Percentiles rank a stretch among this genome's conserved stretches.
Evolutionary conservation across 2,888 invertebrate genomes (phyloP).

Genomic region (Stegana nigrithorax): DNA sequence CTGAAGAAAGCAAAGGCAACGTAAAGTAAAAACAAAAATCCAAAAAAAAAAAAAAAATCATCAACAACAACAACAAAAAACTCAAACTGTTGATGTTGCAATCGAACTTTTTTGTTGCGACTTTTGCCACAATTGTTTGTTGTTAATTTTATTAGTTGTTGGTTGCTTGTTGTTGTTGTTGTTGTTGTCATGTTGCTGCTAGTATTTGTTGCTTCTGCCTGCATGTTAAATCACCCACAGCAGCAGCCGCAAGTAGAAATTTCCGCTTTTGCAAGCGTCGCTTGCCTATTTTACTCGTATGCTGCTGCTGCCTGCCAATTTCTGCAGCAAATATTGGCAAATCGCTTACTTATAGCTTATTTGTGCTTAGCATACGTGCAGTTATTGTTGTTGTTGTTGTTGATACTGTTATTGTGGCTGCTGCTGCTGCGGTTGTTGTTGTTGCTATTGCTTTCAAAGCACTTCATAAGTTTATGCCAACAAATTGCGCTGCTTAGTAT

Average conservation of each 20-base stretch:
- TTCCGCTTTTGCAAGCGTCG: conserved; percentile 2
- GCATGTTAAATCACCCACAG: conserved; percentile 17
- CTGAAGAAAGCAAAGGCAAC: conserved; percentile 13
- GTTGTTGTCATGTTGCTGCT: too few species aligned
- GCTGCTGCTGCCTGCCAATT: neutral
- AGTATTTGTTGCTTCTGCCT: conserved; percentile 4
- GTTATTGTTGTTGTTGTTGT: neutral
- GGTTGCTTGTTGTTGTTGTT: neutral
- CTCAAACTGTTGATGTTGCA: neutral
- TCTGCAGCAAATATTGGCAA: conserved; percentile 7
- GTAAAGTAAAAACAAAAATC: neutral
- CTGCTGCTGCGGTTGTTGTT: too few species aligned
- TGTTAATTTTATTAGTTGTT: neutral
- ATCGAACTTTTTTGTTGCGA: neutral
- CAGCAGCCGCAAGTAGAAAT: conserved; percentile 9
- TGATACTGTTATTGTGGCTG: too few species aligned
- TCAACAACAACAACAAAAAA: neutral
- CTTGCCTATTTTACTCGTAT: neutral
- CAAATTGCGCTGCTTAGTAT: conserved; percentile 5
- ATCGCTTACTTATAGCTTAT: conserved; percentile 1
- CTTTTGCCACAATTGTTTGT: conserved; percentile 4
- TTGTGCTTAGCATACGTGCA: neutral
- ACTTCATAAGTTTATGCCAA: neutral
- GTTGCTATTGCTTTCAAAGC: too few species aligned
- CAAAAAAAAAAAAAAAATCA: neutral